These are phyloP conservation scores for Gastrophysa polygoni DNA, from an alignment of 2,888 invertebrate species.

Conservation along the genomic window DNA sequence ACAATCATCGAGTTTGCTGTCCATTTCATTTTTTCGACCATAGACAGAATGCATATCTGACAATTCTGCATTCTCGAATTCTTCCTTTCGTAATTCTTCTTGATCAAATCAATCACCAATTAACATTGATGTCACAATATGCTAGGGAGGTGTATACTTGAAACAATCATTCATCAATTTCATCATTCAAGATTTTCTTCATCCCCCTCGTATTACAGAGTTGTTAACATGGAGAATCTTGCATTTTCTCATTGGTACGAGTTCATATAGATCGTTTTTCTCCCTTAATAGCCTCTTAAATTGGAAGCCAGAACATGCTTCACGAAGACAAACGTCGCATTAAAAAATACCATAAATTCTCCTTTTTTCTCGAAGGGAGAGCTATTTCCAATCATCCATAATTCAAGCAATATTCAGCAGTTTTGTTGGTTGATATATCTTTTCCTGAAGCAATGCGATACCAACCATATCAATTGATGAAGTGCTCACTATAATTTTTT, in stretches of 20 bases:
- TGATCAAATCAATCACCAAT: too few species aligned
- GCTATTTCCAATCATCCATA: conserved; percentile 20
- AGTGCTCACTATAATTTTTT: too few species aligned
- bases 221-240: background rate
- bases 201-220: background rate
- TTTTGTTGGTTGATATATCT: conserved; percentile 23
- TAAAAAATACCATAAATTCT: conserved; percentile 9
- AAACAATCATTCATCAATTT: too few species aligned
- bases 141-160: too few species aligned
- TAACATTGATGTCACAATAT: too few species aligned
- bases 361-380: background rate
- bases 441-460: conserved; percentile 16
- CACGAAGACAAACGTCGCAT: conserved; percentile 5
- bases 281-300: background rate
- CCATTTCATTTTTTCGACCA: too few species aligned
- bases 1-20: too few species aligned
- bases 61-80: too few species aligned
- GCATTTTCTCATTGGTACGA: background rate
- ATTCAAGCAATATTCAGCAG: conserved; percentile 26
- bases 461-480: too few species aligned
- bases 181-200: too few species aligned
- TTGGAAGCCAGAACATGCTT: background rate
- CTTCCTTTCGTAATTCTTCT: too few species aligned
- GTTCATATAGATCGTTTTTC: background rate
- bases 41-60: too few species aligned